Percentiles rank a stretch among this genome's conserved stretches.
These are phyloP conservation scores for Pygoscelis antarcticus DNA, from an alignment of 2,113 vertebrate species.

Conservation along the genomic window DNA sequence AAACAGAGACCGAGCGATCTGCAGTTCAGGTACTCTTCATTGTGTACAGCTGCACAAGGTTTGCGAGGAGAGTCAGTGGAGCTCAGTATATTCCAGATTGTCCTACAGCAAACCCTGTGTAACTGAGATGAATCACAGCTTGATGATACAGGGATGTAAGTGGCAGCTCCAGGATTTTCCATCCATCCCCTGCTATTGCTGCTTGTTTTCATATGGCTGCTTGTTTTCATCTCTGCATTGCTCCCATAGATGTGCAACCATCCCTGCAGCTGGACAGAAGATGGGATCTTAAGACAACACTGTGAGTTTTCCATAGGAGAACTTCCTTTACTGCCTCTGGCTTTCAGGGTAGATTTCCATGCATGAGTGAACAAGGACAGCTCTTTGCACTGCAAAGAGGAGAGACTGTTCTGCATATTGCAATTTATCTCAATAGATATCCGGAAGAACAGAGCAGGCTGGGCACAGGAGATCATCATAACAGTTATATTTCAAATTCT, in stretches of 20 bases:
- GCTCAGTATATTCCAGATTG: not conserved
- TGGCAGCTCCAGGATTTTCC: not conserved
- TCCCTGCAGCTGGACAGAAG: not conserved
- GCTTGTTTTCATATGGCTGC: not conserved
- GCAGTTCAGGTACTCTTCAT: not conserved
- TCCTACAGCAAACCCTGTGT: not conserved
- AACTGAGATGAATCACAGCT: not conserved
- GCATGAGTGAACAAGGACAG: not conserved
- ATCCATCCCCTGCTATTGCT: not conserved
- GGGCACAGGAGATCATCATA: not conserved
- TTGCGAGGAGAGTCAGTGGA: not conserved
- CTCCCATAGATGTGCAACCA: not conserved
- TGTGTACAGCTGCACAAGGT: not conserved
- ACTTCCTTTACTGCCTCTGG: not conserved
- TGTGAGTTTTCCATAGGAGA: not conserved
- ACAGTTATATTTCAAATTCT: not conserved
- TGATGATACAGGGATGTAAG: not conserved
- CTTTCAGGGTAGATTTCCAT: not conserved
- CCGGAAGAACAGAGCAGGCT: not conserved
- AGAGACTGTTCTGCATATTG: not conserved
- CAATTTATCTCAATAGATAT: not conserved
- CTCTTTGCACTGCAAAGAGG: not conserved
- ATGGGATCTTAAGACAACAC: not conserved
- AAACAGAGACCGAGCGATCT: fast-evolving
- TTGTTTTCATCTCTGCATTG: not conserved